Base-by-base conservation (phyloP, 92 coral and sea anemone genomes). In the Epizoanthus stellaris region DNA sequence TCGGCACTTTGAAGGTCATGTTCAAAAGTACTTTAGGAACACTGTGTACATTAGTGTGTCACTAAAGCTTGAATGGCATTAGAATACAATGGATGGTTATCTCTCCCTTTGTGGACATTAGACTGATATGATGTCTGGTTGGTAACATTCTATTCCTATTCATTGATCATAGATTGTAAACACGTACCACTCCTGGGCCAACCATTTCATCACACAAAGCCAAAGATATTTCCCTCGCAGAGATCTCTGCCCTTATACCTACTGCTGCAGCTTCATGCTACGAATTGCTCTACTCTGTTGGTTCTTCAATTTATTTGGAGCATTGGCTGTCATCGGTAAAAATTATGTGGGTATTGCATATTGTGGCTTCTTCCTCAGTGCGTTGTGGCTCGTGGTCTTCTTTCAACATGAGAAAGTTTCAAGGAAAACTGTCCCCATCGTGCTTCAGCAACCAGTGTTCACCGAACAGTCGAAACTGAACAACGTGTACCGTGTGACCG, bases 171-270 rank as follows among this genome's bases (percentile, higher is more conserved):
- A 76, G 49, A 72, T 86, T 13, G 70, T 93, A 43, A 80, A 71
- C 9, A 39, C 79, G 7, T 62, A 60, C 7, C 91, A 91, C 61
- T 82, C 89, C 43, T 20, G 73, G 36, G 57, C 93, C 34, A 93
- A 93, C 73, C 92, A 91, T 75, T 91, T 81, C 87, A 91, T 93
- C 74, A 93, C 81, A 15, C 89, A 91, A 58, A 90, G 92, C 39
- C 88, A 91, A 61, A 88, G 74, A 5, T 93, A 88, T 72, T 93
- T 91, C 76, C 89, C 88, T 11, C 56, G 83, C 54, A 59, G 16
- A 23, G 79, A 84, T 23, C 71, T 93, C 21, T 52, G 39, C 47
- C 80, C 80, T 25, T 93, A 93, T 81, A 54, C 86, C 58, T 76
- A 86, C 77, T 93, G 36, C 36, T 30, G 86, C 68, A 75, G 66